Conservation (phyloP, 2,113 vertebrate genomes). For the Hyaena hyaena region DNA sequence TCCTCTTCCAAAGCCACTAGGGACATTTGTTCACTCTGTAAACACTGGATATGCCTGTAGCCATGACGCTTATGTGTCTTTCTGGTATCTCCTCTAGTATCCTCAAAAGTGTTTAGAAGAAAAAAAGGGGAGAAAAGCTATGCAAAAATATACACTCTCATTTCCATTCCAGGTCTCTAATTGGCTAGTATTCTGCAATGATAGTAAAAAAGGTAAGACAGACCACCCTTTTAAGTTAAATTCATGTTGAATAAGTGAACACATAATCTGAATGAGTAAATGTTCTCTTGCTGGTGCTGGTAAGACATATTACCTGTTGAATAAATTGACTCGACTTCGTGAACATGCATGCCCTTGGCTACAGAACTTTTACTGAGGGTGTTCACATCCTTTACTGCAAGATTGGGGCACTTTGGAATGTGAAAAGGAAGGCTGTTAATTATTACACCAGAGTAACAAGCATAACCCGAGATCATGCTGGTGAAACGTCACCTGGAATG, state of each 20-base stretch:
- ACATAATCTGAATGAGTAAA: background rate
- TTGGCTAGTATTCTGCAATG: background rate
- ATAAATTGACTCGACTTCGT: background rate
- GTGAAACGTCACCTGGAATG: background rate
- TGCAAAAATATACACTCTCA: background rate
- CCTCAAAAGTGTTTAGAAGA: background rate
- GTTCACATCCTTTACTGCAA: background rate
- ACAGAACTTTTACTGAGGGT: background rate
- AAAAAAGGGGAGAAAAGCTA: background rate
- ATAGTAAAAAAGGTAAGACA: background rate
- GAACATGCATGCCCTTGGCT: background rate
- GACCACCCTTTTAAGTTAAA: conserved; percentile 13
- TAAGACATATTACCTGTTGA: background rate
- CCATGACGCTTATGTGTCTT: background rate
- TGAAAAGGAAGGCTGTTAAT: background rate
- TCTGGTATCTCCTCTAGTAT: background rate
- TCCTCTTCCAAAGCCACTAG: background rate
- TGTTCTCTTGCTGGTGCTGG: background rate
- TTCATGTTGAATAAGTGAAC: background rate
- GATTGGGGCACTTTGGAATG: background rate
- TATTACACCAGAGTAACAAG: background rate
- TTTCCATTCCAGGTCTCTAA: background rate
- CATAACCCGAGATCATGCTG: background rate
- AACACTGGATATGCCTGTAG: background rate
- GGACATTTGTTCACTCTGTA: background rate